A percentile compares a stretch with the other conserved stretches of the same genome.
Conservation (phyloP, 1,140 invertebrate species). For the Nilaparvata lugens region DNA sequence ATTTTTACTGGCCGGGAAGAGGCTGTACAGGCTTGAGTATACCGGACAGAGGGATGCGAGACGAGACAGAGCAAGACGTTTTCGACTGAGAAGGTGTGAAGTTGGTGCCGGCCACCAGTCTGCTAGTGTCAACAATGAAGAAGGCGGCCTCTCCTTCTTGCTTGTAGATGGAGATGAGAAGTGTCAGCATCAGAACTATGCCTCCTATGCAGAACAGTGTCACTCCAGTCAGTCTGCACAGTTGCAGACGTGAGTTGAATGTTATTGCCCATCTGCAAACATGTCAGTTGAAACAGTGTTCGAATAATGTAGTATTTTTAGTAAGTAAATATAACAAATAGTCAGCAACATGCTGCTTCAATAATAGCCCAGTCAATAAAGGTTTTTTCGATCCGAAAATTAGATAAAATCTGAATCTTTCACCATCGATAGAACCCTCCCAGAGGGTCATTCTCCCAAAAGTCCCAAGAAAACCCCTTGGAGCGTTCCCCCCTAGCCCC, state of each 20-base stretch:
- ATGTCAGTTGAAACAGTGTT: no score
- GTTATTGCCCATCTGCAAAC: not conserved
- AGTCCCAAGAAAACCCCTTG: no score
- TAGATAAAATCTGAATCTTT: no score
- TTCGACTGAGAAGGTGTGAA: not conserved
- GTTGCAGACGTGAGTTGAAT: not conserved
- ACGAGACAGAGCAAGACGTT: not conserved
- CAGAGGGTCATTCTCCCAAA: no score
- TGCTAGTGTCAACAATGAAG: not conserved
- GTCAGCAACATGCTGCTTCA: no score
- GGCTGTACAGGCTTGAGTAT: not conserved
- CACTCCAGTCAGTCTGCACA: not conserved
- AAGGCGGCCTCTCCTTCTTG: not conserved
- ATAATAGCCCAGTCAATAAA: no score
- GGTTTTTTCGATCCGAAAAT: no score
- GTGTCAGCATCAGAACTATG: not conserved
- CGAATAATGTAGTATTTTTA: no score
- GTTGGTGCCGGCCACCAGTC: not conserved
- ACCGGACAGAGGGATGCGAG: not conserved
- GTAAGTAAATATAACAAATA: no score
- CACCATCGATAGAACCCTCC: no score
- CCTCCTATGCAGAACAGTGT: not conserved
- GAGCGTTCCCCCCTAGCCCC: no score
- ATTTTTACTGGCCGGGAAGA: not conserved
- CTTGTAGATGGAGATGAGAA: not conserved